Evolutionary conservation across 2,113 vertebrate genomes (phyloP).

Genomic region (Mobula birostris): DNA sequence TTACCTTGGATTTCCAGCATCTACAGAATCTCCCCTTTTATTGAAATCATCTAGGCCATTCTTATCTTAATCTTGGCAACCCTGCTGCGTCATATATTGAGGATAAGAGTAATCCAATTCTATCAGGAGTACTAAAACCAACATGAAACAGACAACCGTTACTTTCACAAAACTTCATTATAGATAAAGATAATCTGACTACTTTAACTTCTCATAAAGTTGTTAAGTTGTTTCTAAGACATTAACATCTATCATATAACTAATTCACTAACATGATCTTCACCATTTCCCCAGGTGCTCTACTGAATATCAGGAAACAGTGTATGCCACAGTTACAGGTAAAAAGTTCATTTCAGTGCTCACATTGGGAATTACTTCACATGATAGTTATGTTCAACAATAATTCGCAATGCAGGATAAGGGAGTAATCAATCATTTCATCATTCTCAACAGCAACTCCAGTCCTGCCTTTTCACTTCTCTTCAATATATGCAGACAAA

Average conservation of each 20-base stretch:
- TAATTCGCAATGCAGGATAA: too few relatives aligned
- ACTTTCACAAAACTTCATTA: neutral
- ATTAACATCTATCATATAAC: neutral
- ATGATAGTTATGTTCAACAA: neutral
- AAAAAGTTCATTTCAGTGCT: neutral
- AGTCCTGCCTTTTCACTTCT: too few relatives aligned
- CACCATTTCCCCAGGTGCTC: neutral
- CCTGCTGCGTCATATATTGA: too few relatives aligned
- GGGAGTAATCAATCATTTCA: too few relatives aligned
- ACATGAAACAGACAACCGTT: neutral
- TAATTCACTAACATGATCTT: neutral
- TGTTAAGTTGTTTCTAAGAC: neutral
- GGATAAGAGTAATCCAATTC: neutral
- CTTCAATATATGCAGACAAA: neutral
- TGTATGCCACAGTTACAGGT: neutral
- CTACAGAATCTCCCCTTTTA: too few relatives aligned
- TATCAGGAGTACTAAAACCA: neutral
- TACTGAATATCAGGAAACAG: neutral
- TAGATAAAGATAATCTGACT: neutral
- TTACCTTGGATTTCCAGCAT: too few relatives aligned
- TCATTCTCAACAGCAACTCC: too few relatives aligned
- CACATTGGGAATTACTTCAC: neutral
- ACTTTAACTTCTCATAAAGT: neutral
- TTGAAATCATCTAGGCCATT: too few relatives aligned
- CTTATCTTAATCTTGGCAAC: too few relatives aligned